These are phyloP conservation scores for Diarsia dahlii DNA, from an alignment of 2,888 invertebrate genomes.

Conservation along the genomic window DNA sequence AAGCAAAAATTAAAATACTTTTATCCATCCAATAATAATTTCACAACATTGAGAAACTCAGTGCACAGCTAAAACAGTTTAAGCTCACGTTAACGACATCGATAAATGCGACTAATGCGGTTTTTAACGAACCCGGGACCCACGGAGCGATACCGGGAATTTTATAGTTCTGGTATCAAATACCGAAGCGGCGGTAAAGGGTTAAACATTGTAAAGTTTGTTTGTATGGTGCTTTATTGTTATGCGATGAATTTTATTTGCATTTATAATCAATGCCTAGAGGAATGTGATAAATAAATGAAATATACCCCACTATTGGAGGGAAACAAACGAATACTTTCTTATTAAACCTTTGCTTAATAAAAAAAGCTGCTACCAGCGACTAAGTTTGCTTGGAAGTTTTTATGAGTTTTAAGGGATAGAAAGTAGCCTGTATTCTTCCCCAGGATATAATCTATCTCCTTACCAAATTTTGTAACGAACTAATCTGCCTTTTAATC, in stretches of 20 bases:
- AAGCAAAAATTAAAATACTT: not conserved
- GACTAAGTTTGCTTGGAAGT: no score
- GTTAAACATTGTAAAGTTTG: slow-evolving; percentile 62
- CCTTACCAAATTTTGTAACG: no score
- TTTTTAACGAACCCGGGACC: slow-evolving; percentile 81
- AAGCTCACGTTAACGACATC: slow-evolving; percentile 81
- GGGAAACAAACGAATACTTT: not conserved
- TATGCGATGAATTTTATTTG: slow-evolving; percentile 47
- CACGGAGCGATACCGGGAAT: slow-evolving; percentile 65
- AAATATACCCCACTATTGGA: not conserved
- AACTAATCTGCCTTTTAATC: no score
- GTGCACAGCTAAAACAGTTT: slow-evolving; percentile 76
- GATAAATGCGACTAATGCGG: slow-evolving; percentile 83
- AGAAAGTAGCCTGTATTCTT: no score
- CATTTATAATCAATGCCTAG: slow-evolving; percentile 15
- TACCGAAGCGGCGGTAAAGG: slow-evolving; percentile 58
- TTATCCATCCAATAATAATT: not conserved
- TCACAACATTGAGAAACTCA: slow-evolving; percentile 70
- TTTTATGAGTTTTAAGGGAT: no score
- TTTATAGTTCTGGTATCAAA: slow-evolving; percentile 71
- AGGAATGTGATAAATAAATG: not conserved
- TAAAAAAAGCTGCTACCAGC: no score
- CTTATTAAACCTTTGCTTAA: no score
- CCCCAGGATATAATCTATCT: no score
- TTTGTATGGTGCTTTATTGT: slow-evolving; percentile 47